Conservation (phyloP, 2,888 invertebrate species). For the Sesia bembeciformis region DNA sequence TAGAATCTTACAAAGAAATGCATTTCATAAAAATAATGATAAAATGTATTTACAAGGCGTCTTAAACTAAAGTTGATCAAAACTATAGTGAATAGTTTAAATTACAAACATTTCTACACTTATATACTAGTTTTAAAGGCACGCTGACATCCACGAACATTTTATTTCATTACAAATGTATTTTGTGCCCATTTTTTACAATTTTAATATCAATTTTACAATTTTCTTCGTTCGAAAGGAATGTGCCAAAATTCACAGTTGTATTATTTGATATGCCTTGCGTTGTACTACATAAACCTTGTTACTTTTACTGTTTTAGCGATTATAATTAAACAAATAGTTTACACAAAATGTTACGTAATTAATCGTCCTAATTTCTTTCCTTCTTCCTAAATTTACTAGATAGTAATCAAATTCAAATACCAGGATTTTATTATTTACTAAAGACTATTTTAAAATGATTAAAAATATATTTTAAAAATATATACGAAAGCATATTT, state of each 20-base stretch:
- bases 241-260: neutral
- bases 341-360: too few species aligned
- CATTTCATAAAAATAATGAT: constrained; percentile 69
- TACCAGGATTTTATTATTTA: too few species aligned
- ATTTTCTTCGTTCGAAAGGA: neutral
- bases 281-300: constrained; percentile 3
- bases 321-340: too few species aligned
- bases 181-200: constrained; percentile 14
- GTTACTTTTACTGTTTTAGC: too few species aligned
- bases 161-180: constrained; percentile 2
- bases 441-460: too few species aligned
- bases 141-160: constrained; percentile 23
- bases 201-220: neutral
- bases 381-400: too few species aligned
- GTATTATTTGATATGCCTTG: too few species aligned
- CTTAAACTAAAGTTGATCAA: constrained; percentile 27
- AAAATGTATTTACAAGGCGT: constrained; percentile 60
- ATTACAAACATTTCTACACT: constrained; percentile 44
- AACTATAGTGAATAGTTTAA: constrained; percentile 46
- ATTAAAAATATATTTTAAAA: too few species aligned
- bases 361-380: too few species aligned
- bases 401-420: too few species aligned
- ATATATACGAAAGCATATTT: too few species aligned
- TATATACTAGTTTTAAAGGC: constrained; percentile 42
- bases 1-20: constrained; percentile 65